Evolutionary conservation across 2,113 vertebrate genomes (phyloP).

Genomic region (Pongo abelii): DNA sequence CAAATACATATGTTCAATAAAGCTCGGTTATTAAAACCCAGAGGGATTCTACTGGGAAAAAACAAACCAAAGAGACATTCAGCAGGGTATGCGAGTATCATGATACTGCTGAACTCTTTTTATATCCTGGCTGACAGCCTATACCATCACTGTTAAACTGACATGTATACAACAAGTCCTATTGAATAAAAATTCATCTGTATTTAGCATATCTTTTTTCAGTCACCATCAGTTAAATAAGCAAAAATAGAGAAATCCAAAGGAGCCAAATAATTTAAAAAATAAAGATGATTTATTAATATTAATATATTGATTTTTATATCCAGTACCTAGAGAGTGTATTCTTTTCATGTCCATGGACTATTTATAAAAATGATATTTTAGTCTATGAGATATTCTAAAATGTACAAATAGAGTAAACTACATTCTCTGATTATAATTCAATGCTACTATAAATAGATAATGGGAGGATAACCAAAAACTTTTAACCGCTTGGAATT

Average conservation of each 20-base stretch:
- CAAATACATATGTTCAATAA: conserved; percentile 48
- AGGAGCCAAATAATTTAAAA: conserved; percentile 27
- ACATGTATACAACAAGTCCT: conserved; percentile 22
- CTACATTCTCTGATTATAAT: conserved; percentile 53
- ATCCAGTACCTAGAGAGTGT: neutral
- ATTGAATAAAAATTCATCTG: conserved; percentile 39
- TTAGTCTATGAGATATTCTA: conserved; percentile 13
- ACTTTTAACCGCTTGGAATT: conserved; percentile 62
- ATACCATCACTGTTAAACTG: conserved; percentile 1
- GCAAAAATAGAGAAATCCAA: conserved; percentile 36
- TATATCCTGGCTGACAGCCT: conserved; percentile 55
- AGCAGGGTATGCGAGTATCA: conserved; percentile 23
- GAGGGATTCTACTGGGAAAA: conserved; percentile 27
- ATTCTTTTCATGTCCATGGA: neutral
- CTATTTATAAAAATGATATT: conserved; percentile 46
- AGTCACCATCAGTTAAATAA: conserved; percentile 16
- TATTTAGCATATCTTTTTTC: conserved; percentile 39
- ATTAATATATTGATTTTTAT: conserved; percentile 29
- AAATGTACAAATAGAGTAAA: conserved; percentile 35
- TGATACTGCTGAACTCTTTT: conserved; percentile 48
- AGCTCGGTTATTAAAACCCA: conserved; percentile 47
- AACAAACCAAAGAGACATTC: conserved; percentile 29
- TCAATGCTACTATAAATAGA: conserved; percentile 65
- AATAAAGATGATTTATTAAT: conserved; percentile 50
- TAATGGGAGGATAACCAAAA: conserved; percentile 67